Conservation (phyloP, 2,113 vertebrate species). For the Neotragus moschatus region DNA sequence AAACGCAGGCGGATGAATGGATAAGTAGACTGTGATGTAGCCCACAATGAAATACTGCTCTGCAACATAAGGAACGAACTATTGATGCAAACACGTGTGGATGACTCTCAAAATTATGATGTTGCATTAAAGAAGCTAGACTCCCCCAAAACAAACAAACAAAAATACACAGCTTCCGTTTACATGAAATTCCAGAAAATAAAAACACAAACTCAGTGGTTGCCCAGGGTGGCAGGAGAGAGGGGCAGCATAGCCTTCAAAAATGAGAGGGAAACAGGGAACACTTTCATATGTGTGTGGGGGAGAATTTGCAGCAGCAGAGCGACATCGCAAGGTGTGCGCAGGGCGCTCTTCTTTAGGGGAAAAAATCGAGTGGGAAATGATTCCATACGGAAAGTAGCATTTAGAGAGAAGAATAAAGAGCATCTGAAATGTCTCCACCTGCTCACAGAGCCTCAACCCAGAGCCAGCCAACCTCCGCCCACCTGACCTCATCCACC, state of each 20-base stretch:
- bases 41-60: background rate
- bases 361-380: background rate
- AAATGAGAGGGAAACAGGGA: slow-evolving; percentile 2
- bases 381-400: background rate
- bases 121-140: background rate
- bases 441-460: slow-evolving; percentile 26
- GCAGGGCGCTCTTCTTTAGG: background rate
- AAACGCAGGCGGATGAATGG: background rate
- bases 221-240: background rate
- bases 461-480: slow-evolving; percentile 26
- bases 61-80: background rate
- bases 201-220: background rate
- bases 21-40: background rate
- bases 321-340: background rate
- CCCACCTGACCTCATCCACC: background rate
- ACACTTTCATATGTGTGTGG: background rate
- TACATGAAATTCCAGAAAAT: background rate
- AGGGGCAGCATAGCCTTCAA: background rate
- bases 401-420: background rate
- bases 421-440: slow-evolving; percentile 38
- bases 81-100: background rate
- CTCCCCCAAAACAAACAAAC: background rate
- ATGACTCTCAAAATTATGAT: background rate
- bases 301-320: background rate
- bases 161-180: background rate